Evolutionary conservation across 30 jellyfish, hydroid and myxozoan species (phyloP).

Genomic region (Rhopilema esculentum): DNA sequence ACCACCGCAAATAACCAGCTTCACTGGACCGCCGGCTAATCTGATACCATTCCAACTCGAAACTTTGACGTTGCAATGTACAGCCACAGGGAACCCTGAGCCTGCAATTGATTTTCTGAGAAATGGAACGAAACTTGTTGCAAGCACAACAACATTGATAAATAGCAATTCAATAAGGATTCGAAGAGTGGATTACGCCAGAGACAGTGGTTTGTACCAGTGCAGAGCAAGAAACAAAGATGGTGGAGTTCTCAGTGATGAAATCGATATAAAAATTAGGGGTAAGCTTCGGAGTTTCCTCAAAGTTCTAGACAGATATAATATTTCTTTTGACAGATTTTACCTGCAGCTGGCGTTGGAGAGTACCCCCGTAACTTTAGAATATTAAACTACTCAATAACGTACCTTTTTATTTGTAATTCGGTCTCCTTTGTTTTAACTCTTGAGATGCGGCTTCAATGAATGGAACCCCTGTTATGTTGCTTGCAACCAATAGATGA

Average conservation of each 20-base stretch:
- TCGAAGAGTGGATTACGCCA: slow-evolving; percentile 38
- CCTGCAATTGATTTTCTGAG: slow-evolving; percentile 37
- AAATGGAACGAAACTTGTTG: slow-evolving; percentile 29
- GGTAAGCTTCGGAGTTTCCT: slow-evolving; percentile 20
- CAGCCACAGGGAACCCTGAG: slow-evolving; percentile 53
- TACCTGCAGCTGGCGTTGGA: too few species aligned
- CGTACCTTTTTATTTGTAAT: too few species aligned
- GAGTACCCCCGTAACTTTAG: too few species aligned
- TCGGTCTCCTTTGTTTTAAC: too few species aligned
- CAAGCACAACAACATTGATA: slow-evolving; percentile 16
- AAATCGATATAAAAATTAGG: slow-evolving; percentile 36
- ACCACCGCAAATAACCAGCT: slow-evolving; percentile 45
- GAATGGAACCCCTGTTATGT: too few species aligned
- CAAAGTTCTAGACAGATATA: background rate
- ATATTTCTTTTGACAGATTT: too few species aligned
- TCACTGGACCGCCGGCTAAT: slow-evolving; percentile 56
- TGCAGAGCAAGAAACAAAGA: slow-evolving; percentile 65
- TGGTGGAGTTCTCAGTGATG: slow-evolving; percentile 67
- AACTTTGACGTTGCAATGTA: slow-evolving; percentile 42
- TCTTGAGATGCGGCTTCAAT: too few species aligned
- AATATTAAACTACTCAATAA: too few species aligned
- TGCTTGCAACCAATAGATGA: too few species aligned
- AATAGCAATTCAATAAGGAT: slow-evolving; percentile 36
- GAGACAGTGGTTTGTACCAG: slow-evolving; percentile 71
- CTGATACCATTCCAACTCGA: slow-evolving; percentile 54